Evolutionary conservation across 2,888 invertebrate species (phyloP).

Genomic region (Bembecia ichneumoniformis): DNA sequence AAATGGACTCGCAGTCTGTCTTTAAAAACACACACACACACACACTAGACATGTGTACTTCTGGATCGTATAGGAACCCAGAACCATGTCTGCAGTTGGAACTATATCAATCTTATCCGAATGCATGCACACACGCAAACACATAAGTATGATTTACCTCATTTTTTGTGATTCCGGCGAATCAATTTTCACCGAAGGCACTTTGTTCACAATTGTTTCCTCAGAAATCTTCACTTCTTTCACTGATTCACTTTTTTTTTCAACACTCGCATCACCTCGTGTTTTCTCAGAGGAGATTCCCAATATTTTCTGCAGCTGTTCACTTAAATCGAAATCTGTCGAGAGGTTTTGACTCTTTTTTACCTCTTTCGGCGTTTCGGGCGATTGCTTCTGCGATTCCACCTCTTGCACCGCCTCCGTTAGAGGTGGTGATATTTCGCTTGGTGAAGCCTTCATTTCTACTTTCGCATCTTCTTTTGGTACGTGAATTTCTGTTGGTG

Average conservation of each 20-base stretch:
- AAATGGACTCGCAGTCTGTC: too few relatives aligned
- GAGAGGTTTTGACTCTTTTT: conserved; percentile 67
- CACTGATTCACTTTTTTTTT: conserved; percentile 45
- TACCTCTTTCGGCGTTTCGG: conserved; percentile 57
- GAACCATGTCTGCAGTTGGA: too few relatives aligned
- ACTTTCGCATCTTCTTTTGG: conserved; percentile 39
- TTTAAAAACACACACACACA: too few relatives aligned
- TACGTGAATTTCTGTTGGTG: conserved; percentile 62
- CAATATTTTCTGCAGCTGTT: conserved; percentile 63
- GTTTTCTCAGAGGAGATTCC: conserved; percentile 65
- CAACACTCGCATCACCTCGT: conserved; percentile 36
- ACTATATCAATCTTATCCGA: too few relatives aligned
- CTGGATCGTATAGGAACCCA: too few relatives aligned
- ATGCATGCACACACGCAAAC: too few relatives aligned
- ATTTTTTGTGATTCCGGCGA: conserved; percentile 58
- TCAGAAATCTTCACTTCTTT: conserved; percentile 60
- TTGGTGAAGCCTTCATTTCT: conserved; percentile 55
- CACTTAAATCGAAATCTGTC: conserved; percentile 64
- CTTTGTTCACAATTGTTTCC: conserved; percentile 35
- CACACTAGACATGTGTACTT: too few relatives aligned
- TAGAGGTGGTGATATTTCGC: conserved; percentile 60
- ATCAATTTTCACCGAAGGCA: conserved; percentile 65
- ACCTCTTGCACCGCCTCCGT: conserved; percentile 37
- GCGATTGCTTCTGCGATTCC: conserved; percentile 57
- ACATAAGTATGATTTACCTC: conserved; percentile 28